These are phyloP conservation scores for Schizothorax lantsangensis DNA, from an alignment of 2,797 vertebrate genomes.

Conservation along the genomic window DNA sequence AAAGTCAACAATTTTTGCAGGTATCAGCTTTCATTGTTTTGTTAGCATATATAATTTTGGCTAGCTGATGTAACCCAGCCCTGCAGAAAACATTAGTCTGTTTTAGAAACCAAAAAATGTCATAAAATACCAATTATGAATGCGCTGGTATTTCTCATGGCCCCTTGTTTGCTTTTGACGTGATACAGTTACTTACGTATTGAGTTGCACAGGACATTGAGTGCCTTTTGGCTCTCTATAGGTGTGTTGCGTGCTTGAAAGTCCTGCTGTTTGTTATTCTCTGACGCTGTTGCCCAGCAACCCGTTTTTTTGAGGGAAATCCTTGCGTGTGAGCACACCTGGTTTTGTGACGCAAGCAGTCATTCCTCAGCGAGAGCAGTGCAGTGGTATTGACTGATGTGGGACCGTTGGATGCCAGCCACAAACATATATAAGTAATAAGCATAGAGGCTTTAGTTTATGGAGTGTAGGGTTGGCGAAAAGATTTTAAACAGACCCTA, in stretches of 20 bases:
- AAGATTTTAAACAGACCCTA: slow-evolving; percentile 25
- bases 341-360: slow-evolving; percentile 52
- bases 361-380: slow-evolving; percentile 37
- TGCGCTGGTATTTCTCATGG: background rate
- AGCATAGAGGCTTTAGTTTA: slow-evolving; percentile 20
- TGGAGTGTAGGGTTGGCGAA: background rate
- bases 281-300: slow-evolving; percentile 52
- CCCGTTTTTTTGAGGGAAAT: slow-evolving; percentile 61
- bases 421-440: slow-evolving; percentile 19
- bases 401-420: background rate
- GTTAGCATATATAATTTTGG: background rate
- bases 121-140: slow-evolving; percentile 15
- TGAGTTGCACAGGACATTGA: background rate
- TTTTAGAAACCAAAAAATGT: slow-evolving; percentile 35
- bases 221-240: slow-evolving; percentile 9
- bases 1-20: background rate
- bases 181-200: slow-evolving; percentile 2
- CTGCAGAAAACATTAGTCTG: slow-evolving; percentile 9
- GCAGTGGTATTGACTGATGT: slow-evolving; percentile 40
- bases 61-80: slow-evolving; percentile 8
- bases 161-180: slow-evolving; percentile 15
- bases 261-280: slow-evolving; percentile 60
- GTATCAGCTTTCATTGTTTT: slow-evolving; percentile 1
- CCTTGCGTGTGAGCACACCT: slow-evolving; percentile 62
- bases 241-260: background rate